A percentile compares a stretch with the other conserved stretches of the same genome.
phyloP scores from a whole-genome alignment of 2,797 vertebrate genomes.

The Acipenser transmontanus region DNA sequence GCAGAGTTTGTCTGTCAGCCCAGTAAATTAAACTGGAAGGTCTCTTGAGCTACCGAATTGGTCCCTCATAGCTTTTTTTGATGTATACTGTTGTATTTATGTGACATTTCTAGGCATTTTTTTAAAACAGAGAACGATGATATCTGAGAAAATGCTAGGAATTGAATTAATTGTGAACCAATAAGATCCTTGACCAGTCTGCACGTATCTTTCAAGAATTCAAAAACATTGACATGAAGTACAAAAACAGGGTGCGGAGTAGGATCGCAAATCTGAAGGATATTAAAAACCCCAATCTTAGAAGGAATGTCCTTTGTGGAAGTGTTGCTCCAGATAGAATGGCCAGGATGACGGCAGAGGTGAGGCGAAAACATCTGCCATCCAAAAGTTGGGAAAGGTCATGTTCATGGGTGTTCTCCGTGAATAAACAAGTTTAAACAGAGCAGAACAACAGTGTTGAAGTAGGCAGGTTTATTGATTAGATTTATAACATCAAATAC shows the following conservation, averaged over 20 bases:
- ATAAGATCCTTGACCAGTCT: constrained; percentile 42
- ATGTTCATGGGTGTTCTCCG: background rate
- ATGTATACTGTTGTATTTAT: no score
- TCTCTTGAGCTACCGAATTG: no score
- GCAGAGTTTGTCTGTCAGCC: no score
- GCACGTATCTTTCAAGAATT: constrained; percentile 91
- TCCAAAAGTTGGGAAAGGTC: background rate
- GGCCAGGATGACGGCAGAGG: constrained; percentile 96
- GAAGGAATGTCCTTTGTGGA: constrained; percentile 92
- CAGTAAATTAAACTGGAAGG: no score
- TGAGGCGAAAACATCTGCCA: constrained; percentile 36
- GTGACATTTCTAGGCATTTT: no score
- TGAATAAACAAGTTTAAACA: background rate
- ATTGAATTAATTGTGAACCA: background rate
- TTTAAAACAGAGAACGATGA: no score
- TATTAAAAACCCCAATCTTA: constrained; percentile 90
- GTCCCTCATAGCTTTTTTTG: no score
- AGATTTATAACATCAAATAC: no score
- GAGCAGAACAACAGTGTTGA: no score
- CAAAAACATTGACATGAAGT: constrained; percentile 97
- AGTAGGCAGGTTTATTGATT: no score
- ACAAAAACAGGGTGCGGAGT: constrained; percentile 96
- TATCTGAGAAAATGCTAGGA: no score
- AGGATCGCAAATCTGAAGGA: constrained; percentile 96
- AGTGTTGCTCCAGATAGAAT: constrained; percentile 91